Conservation (phyloP, 2,113 vertebrate species). For the Sterna hirundo region DNA sequence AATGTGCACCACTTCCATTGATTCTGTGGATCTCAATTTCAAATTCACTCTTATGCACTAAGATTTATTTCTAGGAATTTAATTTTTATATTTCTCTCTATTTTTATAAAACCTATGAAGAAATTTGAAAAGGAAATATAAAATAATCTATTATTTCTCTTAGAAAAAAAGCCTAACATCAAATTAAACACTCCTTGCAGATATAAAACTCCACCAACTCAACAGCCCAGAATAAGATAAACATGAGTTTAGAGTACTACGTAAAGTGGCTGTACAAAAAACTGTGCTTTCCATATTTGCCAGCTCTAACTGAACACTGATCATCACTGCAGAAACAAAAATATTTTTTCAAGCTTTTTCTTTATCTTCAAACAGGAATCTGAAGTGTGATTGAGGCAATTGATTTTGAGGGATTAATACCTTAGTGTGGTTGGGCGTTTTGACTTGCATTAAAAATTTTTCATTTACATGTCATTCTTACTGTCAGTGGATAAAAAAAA, state of each 20-base stretch:
- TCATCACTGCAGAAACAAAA: background rate
- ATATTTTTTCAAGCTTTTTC: background rate
- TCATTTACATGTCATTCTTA: background rate
- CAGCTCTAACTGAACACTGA: background rate
- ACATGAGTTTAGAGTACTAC: background rate
- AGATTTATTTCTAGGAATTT: background rate
- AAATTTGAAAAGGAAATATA: background rate
- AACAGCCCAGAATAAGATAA: background rate
- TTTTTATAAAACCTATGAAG: background rate
- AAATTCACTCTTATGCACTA: background rate
- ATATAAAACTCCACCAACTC: background rate
- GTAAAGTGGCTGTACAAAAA: background rate
- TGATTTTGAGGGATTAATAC: background rate
- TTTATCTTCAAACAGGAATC: background rate
- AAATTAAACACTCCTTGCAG: background rate
- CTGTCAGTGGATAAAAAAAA: background rate
- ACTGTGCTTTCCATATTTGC: background rate
- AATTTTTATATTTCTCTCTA: background rate
- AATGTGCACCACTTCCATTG: background rate
- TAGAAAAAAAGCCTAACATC: background rate
- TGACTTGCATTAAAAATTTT: background rate
- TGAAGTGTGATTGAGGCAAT: background rate
- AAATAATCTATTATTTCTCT: background rate
- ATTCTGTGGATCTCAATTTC: background rate
- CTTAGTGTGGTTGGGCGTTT: background rate